Conservation (phyloP, 2,888 invertebrate genomes). For the Gasteruption jaculator region DNA sequence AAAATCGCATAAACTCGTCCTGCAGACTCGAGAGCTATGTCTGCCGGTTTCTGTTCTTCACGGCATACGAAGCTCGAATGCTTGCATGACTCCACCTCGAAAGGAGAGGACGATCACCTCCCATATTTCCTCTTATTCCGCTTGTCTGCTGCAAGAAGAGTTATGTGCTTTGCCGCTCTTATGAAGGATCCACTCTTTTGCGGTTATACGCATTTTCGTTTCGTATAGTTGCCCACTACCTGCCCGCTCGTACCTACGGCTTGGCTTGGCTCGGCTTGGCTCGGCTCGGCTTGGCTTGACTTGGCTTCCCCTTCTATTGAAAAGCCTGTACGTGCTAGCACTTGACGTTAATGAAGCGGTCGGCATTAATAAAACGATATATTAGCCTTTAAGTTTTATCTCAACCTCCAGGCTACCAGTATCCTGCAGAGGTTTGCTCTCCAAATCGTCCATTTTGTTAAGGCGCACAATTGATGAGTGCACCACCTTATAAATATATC, state of each 20-base stretch:
- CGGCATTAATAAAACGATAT: slow-evolving; percentile 42
- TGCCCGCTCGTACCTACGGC: too few relatives aligned
- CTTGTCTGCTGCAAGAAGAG: slow-evolving; percentile 39
- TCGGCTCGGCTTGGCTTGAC: too few relatives aligned
- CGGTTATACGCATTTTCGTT: too few relatives aligned
- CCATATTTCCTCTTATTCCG: slow-evolving; percentile 47
- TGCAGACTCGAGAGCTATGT: slow-evolving; percentile 46
- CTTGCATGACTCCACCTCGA: slow-evolving; percentile 37
- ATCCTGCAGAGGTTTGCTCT: slow-evolving; percentile 14
- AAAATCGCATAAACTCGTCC: slow-evolving; percentile 53
- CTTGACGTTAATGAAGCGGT: slow-evolving; percentile 45
- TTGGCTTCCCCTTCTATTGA: too few relatives aligned
- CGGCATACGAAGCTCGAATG: slow-evolving; percentile 26
- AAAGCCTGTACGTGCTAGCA: slow-evolving; percentile 30
- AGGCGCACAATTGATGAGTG: too few relatives aligned
- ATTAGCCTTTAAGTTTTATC: slow-evolving; percentile 27
- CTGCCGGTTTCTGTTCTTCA: slow-evolving; percentile 37
- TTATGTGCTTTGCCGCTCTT: slow-evolving; percentile 42
- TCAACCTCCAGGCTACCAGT: slow-evolving; percentile 26
- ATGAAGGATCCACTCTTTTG: slow-evolving; percentile 37
- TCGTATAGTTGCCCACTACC: too few relatives aligned
- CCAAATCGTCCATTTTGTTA: slow-evolving; percentile 5
- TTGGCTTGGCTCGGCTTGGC: too few relatives aligned
- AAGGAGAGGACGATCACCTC: slow-evolving; percentile 47
- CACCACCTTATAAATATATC: too few relatives aligned